Conservation (phyloP, 2,797 vertebrate genomes). For the Heliangelus exortis region DNA sequence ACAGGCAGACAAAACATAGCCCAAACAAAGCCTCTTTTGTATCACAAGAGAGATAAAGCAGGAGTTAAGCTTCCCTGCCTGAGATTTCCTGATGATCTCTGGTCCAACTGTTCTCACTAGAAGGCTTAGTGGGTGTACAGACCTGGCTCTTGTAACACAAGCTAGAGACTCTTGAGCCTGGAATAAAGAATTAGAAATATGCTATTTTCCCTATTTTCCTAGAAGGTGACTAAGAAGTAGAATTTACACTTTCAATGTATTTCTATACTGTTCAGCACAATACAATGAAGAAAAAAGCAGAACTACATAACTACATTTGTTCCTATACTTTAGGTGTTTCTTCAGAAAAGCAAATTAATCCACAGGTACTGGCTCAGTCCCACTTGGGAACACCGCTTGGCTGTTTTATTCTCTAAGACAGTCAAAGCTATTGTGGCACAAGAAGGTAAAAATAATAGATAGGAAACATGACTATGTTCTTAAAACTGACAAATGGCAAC, state of each 20-base stretch:
- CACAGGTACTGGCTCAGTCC: neutral
- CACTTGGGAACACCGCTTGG: neutral
- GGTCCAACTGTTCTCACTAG: neutral
- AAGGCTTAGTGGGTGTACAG: neutral
- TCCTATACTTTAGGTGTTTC: neutral
- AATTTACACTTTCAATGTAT: rapidly evolving
- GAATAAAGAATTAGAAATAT: neutral
- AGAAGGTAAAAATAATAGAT: neutral
- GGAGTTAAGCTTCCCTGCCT: neutral
- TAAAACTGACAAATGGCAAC: neutral
- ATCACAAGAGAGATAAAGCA: neutral
- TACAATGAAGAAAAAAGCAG: neutral
- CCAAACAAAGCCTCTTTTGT: neutral
- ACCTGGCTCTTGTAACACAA: neutral
- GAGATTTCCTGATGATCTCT: neutral
- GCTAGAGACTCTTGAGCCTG: neutral
- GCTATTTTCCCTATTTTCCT: neutral
- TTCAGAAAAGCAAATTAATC: neutral
- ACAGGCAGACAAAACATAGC: neutral
- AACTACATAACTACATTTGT: neutral
- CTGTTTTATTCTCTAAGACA: neutral
- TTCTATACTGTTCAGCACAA: neutral
- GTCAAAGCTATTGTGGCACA: neutral
- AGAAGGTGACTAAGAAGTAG: neutral
- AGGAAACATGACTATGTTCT: neutral